Evolutionary conservation across 1,140 invertebrate genomes (phyloP).

Genomic region (Geopemphigus sp.): DNA sequence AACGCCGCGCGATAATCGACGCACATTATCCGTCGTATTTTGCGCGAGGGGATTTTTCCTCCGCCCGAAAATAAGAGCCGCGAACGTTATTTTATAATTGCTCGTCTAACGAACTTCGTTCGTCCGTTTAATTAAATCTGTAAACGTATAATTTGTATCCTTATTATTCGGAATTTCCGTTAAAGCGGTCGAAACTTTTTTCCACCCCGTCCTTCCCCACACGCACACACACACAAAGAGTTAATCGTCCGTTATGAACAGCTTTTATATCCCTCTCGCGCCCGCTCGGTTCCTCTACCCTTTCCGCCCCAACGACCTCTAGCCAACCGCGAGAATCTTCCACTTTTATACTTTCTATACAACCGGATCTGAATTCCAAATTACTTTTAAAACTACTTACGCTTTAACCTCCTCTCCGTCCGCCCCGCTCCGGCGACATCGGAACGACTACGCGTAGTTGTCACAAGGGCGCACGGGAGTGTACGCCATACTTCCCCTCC

Average conservation of each 20-base stretch:
- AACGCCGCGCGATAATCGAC: too few species aligned
- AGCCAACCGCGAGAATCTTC: too few species aligned
- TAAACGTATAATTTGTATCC: slow-evolving; percentile 35
- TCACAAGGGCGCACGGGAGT: too few species aligned
- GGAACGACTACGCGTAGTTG: too few species aligned
- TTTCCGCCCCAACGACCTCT: too few species aligned
- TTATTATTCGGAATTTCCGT: slow-evolving; percentile 44
- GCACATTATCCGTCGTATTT: too few species aligned
- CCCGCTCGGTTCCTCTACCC: too few species aligned
- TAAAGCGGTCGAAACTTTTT: slow-evolving; percentile 45
- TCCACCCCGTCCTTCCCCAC: too few species aligned
- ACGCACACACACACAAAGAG: background rate
- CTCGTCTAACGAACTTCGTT: background rate
- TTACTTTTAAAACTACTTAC: slow-evolving; percentile 46
- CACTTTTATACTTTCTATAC: slow-evolving; percentile 30
- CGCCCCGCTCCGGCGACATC: background rate
- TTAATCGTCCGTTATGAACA: slow-evolving; percentile 42
- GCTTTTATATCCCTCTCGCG: background rate
- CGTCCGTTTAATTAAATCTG: slow-evolving; percentile 27
- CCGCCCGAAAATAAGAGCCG: background rate
- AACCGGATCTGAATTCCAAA: slow-evolving; percentile 45
- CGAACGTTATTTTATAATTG: slow-evolving; percentile 9
- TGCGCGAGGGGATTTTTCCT: too few species aligned
- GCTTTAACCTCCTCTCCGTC: slow-evolving; percentile 19
- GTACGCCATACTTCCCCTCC: too few species aligned